Base-by-base conservation (phyloP, 1,140 invertebrate species). In the Acarapis woodi region DNA sequence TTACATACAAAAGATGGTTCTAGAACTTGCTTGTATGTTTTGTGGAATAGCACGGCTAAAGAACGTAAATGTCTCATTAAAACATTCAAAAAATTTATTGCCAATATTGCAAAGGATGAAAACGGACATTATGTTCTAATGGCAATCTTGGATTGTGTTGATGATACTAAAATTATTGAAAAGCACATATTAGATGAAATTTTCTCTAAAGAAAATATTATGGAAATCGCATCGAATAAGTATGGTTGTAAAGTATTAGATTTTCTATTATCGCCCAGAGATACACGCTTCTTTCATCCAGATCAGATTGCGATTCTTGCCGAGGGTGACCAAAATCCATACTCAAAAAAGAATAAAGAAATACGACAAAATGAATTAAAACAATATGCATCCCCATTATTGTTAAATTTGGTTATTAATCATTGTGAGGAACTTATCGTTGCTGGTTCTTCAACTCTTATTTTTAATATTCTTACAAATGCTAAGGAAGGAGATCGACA, bases 81-180 rank as follows among this genome's bases (percentile, higher is more conserved):
- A 49, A 54, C 50, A 30, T 62, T 94, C 3, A 87, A 88, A 54
- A 71, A 72, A 32, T 69, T 83, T 54, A 61, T 82, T 3, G 57
- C 68, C 9, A 69, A 75, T 42, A 64, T 87, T 8, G 68, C 70
- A 16, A 67, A 63, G 24, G 80, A 87, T 43, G 77, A 90, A 53
- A 67, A 79, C 48, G 80, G 79, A 0, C 71, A 83, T 51, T 54
- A 76, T 15, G 65, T 79, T 6, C 52, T 93, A 22, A 57, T 88
- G 37, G 67, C 75, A 1, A 60, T 90, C 32, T 69, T 90, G 43
- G 82, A 90, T 51, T 63, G 65, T n/a, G 68, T 85, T 1, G 87
- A 94, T 55, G 83, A 94, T 48, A 93, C 83, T 2, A 70, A 79
- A 32, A 56, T 90, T 1, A 60, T 88, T 16, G 73, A 73, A 44